These are phyloP conservation scores for Todiramphus saurophagus DNA, from an alignment of 2,113 vertebrate genomes.

Conservation along the genomic window DNA sequence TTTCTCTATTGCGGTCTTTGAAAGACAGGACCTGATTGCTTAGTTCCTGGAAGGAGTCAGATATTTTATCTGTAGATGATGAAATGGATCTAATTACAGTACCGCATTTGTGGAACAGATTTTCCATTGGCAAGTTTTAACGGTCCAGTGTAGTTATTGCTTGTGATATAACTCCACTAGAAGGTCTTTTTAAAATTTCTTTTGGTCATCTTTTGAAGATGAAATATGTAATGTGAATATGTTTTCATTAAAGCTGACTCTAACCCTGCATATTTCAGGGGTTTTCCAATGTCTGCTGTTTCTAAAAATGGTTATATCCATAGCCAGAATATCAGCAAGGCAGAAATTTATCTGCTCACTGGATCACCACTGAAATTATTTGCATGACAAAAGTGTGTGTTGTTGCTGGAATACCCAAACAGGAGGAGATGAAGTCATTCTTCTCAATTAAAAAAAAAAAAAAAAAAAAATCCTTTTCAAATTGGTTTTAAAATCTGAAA, in stretches of 20 bases:
- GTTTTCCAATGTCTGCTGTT: background rate
- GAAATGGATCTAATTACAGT: constrained; percentile 12
- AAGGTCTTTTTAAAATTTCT: background rate
- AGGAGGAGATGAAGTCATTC: background rate
- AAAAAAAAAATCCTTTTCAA: background rate
- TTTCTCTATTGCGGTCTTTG: background rate
- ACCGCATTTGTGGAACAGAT: background rate
- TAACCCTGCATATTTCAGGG: background rate
- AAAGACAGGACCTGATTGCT: background rate
- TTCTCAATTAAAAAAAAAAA: background rate
- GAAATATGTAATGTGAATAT: background rate
- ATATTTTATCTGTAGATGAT: background rate
- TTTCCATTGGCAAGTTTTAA: background rate
- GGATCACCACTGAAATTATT: constrained; percentile 7
- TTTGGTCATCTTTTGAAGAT: background rate
- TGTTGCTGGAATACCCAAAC: background rate
- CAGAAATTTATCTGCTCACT: background rate
- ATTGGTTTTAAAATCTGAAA: background rate
- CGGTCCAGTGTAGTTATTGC: background rate
- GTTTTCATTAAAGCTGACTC: background rate
- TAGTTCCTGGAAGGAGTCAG: constrained; percentile 7
- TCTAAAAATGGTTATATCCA: background rate
- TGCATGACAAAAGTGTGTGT: background rate
- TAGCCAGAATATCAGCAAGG: background rate
- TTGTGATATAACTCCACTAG: background rate